These are phyloP conservation scores for Dasyprocta punctata DNA, from an alignment of 2,113 vertebrate genomes.

Conservation along the genomic window DNA sequence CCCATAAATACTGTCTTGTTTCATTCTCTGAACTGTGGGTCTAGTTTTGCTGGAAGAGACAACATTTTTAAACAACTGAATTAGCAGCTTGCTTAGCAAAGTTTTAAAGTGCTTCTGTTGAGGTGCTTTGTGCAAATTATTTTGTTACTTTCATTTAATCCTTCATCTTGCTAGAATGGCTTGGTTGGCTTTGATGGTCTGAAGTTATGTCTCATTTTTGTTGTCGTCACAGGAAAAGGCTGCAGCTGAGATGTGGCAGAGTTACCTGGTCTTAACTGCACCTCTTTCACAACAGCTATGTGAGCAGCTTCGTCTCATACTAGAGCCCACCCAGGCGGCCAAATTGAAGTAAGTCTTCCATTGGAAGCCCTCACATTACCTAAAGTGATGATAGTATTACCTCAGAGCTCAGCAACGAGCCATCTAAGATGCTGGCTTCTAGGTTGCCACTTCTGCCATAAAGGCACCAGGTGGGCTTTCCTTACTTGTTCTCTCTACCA, in stretches of 20 bases:
- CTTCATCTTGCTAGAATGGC: not conserved
- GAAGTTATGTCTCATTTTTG: not conserved
- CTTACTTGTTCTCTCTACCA: not conserved
- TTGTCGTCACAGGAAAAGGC: conserved; percentile 89
- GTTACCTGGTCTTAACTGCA: conserved; percentile 93
- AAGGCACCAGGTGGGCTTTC: not conserved
- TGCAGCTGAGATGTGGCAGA: conserved; percentile 95
- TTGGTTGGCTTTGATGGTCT: not conserved
- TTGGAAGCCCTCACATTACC: accelerated
- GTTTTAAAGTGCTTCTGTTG: not conserved
- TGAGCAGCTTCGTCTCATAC: conserved; percentile 96
- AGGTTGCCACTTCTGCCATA: not conserved
- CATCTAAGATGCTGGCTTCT: not conserved
- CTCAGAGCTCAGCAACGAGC: not conserved
- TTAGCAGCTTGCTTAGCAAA: not conserved
- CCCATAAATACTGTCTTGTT: not conserved
- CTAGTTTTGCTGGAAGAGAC: not conserved
- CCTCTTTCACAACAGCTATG: conserved; percentile 97
- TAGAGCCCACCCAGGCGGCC: conserved; percentile 96
- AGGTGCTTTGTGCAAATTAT: not conserved
- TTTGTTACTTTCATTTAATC: not conserved
- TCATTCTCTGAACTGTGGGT: not conserved
- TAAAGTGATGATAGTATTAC: not conserved
- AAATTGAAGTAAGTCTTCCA: conserved; percentile 92
- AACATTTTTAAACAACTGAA: not conserved